Evolutionary conservation across 92 coral and sea anemone genomes (phyloP).

Genomic region (Epizoanthus illoricatus): DNA sequence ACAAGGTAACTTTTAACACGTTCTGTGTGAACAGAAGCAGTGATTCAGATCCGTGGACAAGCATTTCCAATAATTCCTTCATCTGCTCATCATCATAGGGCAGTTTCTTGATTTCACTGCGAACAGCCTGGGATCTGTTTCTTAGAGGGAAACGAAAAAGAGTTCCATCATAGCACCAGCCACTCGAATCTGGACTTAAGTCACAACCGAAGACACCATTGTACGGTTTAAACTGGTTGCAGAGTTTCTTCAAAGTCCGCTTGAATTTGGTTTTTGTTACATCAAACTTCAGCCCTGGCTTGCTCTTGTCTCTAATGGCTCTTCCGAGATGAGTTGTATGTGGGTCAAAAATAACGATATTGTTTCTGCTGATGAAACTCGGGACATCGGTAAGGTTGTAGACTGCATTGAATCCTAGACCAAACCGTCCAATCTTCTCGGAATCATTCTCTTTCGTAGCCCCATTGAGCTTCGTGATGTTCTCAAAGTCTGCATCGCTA

Average conservation of each 20-base stretch:
- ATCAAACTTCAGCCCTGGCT: slow-evolving; percentile 78
- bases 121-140: slow-evolving; percentile 53
- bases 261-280: slow-evolving; percentile 44
- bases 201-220: slow-evolving; percentile 76
- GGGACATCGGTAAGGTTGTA: slow-evolving; percentile 91
- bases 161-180: slow-evolving; percentile 63
- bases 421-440: slow-evolving; percentile 85
- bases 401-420: slow-evolving; percentile 87
- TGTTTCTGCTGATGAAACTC: slow-evolving; percentile 69
- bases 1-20: slow-evolving; percentile 62
- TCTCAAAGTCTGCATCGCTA: slow-evolving; percentile 80
- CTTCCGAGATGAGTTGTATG: slow-evolving; percentile 71
- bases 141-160: slow-evolving; percentile 75
- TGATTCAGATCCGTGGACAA: slow-evolving; percentile 63
- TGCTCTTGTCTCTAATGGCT: slow-evolving; percentile 66
- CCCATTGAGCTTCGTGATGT: slow-evolving; percentile 83
- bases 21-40: slow-evolving; percentile 84
- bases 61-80: slow-evolving; percentile 55
- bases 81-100: slow-evolving; percentile 62
- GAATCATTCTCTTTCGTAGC: slow-evolving; percentile 79
- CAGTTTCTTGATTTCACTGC: slow-evolving; percentile 67
- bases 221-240: slow-evolving; percentile 72
- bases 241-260: slow-evolving; percentile 46
- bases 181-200: slow-evolving; percentile 30
- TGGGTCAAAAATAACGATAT: slow-evolving; percentile 74